These are phyloP conservation scores for Smutsia temminckii DNA, from an alignment of 2,797 vertebrate genomes.

Conservation along the genomic window DNA sequence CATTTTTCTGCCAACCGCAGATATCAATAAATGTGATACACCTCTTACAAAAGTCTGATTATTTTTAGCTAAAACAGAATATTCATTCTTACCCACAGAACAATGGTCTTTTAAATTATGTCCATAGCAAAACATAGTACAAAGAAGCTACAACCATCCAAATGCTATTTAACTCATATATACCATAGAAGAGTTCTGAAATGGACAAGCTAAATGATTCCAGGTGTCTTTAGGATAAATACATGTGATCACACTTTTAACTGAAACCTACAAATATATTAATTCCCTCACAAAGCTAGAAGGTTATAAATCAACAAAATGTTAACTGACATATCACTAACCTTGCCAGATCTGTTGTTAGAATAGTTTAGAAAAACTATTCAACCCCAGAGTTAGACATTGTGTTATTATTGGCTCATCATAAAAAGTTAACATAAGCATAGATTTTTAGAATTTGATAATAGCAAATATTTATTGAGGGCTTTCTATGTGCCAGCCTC, in stretches of 20 bases:
- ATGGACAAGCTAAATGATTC: conserved; percentile 29
- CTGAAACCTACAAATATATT: background rate
- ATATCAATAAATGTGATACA: background rate
- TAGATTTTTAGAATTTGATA: conserved; percentile 35
- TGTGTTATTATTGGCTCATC: background rate
- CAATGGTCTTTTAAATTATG: conserved; percentile 40
- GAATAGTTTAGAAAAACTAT: conserved; percentile 18
- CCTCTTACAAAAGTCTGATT: background rate
- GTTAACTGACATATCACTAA: background rate
- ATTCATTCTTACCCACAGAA: background rate
- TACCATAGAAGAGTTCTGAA: background rate
- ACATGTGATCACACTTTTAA: background rate
- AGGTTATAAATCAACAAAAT: conserved; percentile 38
- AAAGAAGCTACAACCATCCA: background rate
- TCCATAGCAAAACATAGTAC: background rate
- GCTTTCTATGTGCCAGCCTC: background rate
- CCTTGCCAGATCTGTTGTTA: background rate
- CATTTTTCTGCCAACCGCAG: background rate
- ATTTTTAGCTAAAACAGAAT: conserved; percentile 5
- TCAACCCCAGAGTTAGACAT: background rate
- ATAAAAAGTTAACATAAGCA: background rate
- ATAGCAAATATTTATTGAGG: background rate
- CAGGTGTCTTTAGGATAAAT: conserved; percentile 33
- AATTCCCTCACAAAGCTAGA: background rate
- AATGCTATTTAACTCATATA: background rate